Conservation (phyloP, 2,888 invertebrate species). For the Entomobrya proxima region DNA sequence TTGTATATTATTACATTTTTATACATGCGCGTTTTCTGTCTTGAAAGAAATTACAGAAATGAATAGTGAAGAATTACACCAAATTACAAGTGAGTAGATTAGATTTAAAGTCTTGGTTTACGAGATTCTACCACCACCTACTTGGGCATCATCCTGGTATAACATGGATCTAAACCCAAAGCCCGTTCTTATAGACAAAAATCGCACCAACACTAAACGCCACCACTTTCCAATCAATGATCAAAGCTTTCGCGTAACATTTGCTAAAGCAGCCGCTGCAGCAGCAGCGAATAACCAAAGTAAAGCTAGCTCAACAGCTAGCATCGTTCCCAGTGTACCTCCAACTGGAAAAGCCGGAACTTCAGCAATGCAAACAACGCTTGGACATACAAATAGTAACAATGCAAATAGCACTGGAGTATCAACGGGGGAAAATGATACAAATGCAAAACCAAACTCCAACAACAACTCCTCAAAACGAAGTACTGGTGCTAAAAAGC, state of each 20-base stretch:
- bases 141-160: too few relatives aligned
- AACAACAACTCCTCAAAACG: too few relatives aligned
- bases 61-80: too few relatives aligned
- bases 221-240: not conserved
- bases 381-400: not conserved
- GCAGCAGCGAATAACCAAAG: not conserved
- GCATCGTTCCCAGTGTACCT: not conserved
- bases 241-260: constrained; percentile 38
- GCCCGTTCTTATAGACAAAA: constrained; percentile 39
- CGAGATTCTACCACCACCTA: not conserved
- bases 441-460: too few relatives aligned
- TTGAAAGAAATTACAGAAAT: too few relatives aligned
- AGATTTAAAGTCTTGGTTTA: not conserved
- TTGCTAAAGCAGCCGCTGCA: constrained; percentile 32
- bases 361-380: not conserved
- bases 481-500: too few relatives aligned
- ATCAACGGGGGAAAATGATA: not conserved
- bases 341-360: not conserved
- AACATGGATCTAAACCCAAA: constrained; percentile 39
- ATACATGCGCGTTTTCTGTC: too few relatives aligned
- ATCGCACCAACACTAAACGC: not conserved
- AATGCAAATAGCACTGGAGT: not conserved
- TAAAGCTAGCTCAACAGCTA: not conserved
- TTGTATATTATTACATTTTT: too few relatives aligned
- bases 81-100: constrained; percentile 41